Percentiles rank a stretch among this genome's conserved stretches.
Conservation (phyloP, 1,140 invertebrate genomes). For the Aphidius ervi region DNA sequence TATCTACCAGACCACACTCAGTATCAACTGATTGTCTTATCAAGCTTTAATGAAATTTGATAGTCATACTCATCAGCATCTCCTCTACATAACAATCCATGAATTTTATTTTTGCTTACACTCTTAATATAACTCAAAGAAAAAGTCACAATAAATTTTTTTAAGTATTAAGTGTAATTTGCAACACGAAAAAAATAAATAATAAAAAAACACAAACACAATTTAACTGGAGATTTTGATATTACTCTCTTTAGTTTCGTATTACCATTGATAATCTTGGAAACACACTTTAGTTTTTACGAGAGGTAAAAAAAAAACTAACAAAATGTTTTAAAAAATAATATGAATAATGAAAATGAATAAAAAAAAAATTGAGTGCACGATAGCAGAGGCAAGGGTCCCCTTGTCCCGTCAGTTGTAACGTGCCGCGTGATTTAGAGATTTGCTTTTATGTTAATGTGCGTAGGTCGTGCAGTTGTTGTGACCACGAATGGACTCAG, state of each 20-base stretch:
- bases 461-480: not conserved
- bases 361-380: not conserved
- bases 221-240: not conserved
- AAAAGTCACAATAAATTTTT: too few relatives aligned
- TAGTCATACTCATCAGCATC: too few relatives aligned
- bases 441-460: not conserved
- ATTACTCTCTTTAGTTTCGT: not conserved
- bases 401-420: slow-evolving; percentile 13
- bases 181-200: slow-evolving; percentile 1
- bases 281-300: too few relatives aligned
- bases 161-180: not conserved
- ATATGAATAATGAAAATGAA: not conserved
- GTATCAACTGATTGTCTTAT: too few relatives aligned
- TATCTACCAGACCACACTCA: too few relatives aligned
- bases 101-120: too few relatives aligned
- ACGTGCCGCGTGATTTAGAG: slow-evolving; percentile 20
- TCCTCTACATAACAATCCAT: too few relatives aligned
- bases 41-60: too few relatives aligned
- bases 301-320: too few relatives aligned
- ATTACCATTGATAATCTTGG: too few relatives aligned
- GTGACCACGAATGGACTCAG: not conserved
- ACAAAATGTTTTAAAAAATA: not conserved
- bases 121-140: too few relatives aligned
- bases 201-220: not conserved
- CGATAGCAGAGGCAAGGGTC: slow-evolving; percentile 3